Base-by-base conservation (phyloP, 2,797 vertebrate genomes). In the Podargus strigoides region DNA sequence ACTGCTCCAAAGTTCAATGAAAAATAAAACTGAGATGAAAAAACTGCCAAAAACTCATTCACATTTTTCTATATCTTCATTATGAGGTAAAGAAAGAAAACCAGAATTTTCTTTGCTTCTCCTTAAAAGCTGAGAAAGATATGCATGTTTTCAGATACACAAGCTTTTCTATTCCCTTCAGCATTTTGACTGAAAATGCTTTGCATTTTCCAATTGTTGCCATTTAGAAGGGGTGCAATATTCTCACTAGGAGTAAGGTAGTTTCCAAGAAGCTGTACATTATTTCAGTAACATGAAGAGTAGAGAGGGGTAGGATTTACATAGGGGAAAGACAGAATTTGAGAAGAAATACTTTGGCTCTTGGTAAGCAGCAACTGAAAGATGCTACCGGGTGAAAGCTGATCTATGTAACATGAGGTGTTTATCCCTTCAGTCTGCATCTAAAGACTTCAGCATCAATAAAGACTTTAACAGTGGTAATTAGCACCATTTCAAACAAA, bases 401-500 rank as follows among this genome's bases (percentile, higher is more conserved):
- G 79, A 90, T 79, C 47, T 37, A 22, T 77, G 79, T 89, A 69
- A 93, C 32, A 42, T 4, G 7, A 95, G 47, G 32, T 76, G 39
- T 70, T 94, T 80, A 80, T 76, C 52, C 60, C 85, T 52, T 63
- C 76, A 86, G 76, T 42, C 66, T 46, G 28, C 37, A 56, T 30
- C 47, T 55, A 82, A 86, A 69, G 69, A 72, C 46, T 78, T 87
- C 26, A 67, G 36, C 59, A 86, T 56, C 70, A 88, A 94, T 94
- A 93, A 94, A 81, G 67, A 67, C 74, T 47, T 90, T 78, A 91
- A 89, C 50, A 63, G 73, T 56, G 44, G 49, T 24, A 94, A 94
- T 94, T 86, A 88, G 92, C 76, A 91, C 79, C 20, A 76, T 93
- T 95, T 76, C 60, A 76, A 79, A 86, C 44, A 84, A 93, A 82